Conservation (phyloP, 2,113 vertebrate genomes). For the Procavia capensis region DNA sequence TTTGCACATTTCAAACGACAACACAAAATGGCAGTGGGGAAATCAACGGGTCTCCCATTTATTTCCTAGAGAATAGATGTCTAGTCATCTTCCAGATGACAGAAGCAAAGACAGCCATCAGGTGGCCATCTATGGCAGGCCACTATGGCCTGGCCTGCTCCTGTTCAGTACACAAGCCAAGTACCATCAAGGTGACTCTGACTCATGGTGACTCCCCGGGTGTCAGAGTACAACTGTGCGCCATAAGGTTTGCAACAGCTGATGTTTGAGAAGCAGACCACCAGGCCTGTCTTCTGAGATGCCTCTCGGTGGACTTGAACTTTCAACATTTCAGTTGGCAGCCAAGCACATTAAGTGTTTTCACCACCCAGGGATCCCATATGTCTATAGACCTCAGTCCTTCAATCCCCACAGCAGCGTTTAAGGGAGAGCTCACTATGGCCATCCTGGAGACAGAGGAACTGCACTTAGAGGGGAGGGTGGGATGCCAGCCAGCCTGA, state of each 20-base stretch:
- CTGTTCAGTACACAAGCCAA: neutral
- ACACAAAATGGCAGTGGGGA: neutral
- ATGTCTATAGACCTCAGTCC: neutral
- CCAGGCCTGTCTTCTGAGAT: neutral
- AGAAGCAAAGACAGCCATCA: fast-evolving
- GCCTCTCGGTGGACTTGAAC: too few relatives aligned
- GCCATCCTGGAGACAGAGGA: neutral
- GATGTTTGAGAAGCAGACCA: neutral
- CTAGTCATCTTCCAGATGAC: neutral
- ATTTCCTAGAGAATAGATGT: neutral
- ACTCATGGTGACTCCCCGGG: neutral
- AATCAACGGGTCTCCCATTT: neutral
- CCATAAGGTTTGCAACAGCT: neutral
- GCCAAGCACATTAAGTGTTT: neutral
- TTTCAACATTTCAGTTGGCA: neutral
- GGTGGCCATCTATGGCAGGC: fast-evolving
- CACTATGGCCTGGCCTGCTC: fast-evolving
- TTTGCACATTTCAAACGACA: slow-evolving; percentile 37
- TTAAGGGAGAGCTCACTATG: fast-evolving
- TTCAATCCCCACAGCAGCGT: fast-evolving
- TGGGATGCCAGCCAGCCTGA: neutral
- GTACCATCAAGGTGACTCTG: neutral
- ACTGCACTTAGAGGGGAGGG: fast-evolving
- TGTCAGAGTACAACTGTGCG: neutral
- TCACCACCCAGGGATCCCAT: neutral